A percentile compares a stretch with the other conserved stretches of the same genome.
Conservation (phyloP, 2,888 invertebrate genomes). For the Spisula subtruncata region DNA sequence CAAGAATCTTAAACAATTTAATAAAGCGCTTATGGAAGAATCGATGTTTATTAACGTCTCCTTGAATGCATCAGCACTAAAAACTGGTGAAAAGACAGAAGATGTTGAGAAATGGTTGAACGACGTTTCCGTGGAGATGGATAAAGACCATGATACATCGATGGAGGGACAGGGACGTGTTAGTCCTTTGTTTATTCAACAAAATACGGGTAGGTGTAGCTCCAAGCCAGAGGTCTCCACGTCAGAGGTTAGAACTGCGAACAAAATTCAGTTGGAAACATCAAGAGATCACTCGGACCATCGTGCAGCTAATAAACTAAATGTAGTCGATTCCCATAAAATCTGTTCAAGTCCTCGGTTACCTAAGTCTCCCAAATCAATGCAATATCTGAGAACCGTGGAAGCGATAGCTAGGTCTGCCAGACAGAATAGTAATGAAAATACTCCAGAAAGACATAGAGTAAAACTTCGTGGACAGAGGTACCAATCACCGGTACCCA, state of each 20-base stretch:
- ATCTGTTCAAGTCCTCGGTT: background rate
- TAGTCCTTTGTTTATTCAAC: background rate
- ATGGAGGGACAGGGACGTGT: background rate
- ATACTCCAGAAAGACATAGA: background rate
- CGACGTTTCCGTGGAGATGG: slow-evolving; percentile 32
- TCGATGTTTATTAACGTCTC: slow-evolving; percentile 56
- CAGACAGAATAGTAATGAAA: background rate
- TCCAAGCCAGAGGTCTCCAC: background rate
- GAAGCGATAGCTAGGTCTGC: background rate
- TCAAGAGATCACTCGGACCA: background rate
- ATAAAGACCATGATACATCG: slow-evolving; percentile 27
- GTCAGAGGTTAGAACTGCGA: background rate
- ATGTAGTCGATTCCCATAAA: background rate
- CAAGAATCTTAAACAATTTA: slow-evolving; percentile 56
- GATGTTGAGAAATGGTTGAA: slow-evolving; percentile 43
- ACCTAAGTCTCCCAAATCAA: slow-evolving; percentile 3
- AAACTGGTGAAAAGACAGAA: slow-evolving; percentile 25
- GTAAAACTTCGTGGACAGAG: slow-evolving; percentile 15
- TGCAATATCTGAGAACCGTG: slow-evolving; percentile 1
- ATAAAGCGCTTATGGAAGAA: slow-evolving; percentile 54
- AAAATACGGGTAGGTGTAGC: background rate
- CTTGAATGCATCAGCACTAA: slow-evolving; percentile 36
- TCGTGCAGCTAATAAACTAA: background rate
- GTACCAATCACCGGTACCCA: background rate
- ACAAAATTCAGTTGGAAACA: background rate